Base-by-base conservation (phyloP, 2,888 invertebrate species). In the Harmothoe impar region DNA sequence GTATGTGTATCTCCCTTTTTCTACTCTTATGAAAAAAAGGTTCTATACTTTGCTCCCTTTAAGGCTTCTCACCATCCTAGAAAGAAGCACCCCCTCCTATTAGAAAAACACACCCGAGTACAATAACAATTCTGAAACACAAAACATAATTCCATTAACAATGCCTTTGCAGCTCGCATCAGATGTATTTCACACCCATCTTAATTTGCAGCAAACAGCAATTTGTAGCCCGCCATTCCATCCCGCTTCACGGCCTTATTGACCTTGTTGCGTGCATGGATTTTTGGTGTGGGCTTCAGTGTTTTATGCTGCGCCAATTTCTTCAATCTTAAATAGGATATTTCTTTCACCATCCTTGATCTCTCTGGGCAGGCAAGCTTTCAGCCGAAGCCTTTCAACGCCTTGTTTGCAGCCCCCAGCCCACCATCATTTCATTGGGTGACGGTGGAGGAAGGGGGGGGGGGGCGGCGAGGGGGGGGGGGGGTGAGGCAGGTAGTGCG, bases 331-430 rank as follows among this genome's bases (percentile, higher is more conserved):
- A 20, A n/a, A 62, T n/a, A 62, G 62, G 62, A 15, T 20, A 62
- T 84, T 23, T 84, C 84, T n/a, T 33, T 84, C 84, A n/a, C 84
- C 43, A 84, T 51, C n/a, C 84, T 84, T 84, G 43, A 51, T 84
- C 84, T 84, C 43, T 35, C n/a, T 29, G 31, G 20, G 31, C 35
- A 20, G 78, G 62, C n/a, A 10, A 10, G 62, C 62, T 62, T 62
- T 62, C 62, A 62, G 62, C 23, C 62, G 72, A 29, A 25, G 25
- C 25, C 29, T 72, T 72, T 72, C 72, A 72, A 15, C 29, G 25
- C 72, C 29, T 29, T 29, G 31, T 15, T 72, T 25, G 25, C 29
- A 72, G 29, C 29, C 25, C 31, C 15, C 72, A 1, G 29, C 72
- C 29, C 0, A n/a, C 23, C 3, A 20, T 62, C n/a, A n/a, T 62